Base-by-base conservation (phyloP, 2,113 vertebrate genomes). In the Pimephales promelas region DNA sequence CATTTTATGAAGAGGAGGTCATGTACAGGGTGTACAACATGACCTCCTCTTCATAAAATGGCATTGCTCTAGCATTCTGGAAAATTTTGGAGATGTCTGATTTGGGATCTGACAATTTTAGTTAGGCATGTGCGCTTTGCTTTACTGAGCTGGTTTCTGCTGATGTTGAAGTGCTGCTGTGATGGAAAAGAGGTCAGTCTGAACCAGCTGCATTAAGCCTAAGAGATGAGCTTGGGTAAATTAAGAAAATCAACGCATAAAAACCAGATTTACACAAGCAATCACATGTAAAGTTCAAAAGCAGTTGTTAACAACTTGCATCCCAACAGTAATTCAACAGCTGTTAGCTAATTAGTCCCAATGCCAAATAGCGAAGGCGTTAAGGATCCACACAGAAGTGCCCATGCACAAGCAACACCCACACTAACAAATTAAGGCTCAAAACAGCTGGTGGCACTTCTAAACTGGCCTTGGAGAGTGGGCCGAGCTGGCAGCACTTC, bases 381-480 rank as follows among this genome's bases (percentile, higher is more conserved):
- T 66, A 84, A 83, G 24, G 49, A 81, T 79, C 59, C 28, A 79
- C 84, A 71, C 82, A 85, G 81, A 74, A 61, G 43, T 71, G 34
- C 56, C 45, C 34, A 70, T 10, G 54, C 49, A 74, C 75, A 84
- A 43, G 36, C 47, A 68, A 54, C 74, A 73, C 57, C 34, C 86
- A 92, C 88, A 85, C 74, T 76, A 86, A 86, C 81, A 87, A 82
- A 87, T 84, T 78, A 86, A 86, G 86, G 82, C 83, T 64, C 79
- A 73, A 79, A 90, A 89, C 90, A 92, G 90, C 89, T 92, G 88
- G 87, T 90, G 85, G 54, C 62, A 83, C 87, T 88, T 90, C 85
- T 83, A 54, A 76, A 68, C 89, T 84, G 83, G 87, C 90, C 87
- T 80, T 83, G 88, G 86, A 76, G 45, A 82, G 88, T 86, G 80